Evolutionary conservation across 1,140 invertebrate species (phyloP).

Genomic region (Lordiphosa stackelbergi): DNA sequence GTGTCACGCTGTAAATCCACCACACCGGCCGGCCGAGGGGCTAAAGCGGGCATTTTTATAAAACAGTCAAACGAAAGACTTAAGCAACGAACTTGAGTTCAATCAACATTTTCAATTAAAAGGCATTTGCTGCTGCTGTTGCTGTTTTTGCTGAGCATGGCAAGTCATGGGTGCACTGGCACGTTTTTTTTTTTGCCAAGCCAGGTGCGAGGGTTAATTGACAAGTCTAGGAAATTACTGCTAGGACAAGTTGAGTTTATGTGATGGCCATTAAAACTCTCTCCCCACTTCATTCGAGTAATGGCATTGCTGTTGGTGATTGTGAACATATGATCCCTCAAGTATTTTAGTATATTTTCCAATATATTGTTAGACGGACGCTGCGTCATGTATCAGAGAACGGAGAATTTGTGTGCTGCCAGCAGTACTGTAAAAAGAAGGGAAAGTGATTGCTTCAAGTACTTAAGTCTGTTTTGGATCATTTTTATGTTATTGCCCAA

Average conservation of each 20-base stretch:
- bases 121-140: constrained; percentile 37
- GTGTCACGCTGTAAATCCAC: constrained; percentile 66
- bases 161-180: constrained; percentile 63
- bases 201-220: constrained; percentile 43
- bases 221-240: constrained; percentile 21
- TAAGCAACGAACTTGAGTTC: constrained; percentile 72
- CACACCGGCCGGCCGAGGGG: constrained; percentile 9
- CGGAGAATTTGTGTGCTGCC: no score
- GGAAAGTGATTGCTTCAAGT: no score
- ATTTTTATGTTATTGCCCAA: no score
- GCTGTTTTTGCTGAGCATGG: constrained; percentile 25
- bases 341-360: no score
- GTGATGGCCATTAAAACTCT: neutral
- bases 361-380: no score
- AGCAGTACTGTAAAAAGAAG: no score
- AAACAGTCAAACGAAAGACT: constrained; percentile 67
- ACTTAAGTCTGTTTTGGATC: no score
- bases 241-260: constrained; percentile 2
- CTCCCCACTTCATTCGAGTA: no score
- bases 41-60: constrained; percentile 9
- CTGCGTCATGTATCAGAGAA: no score
- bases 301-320: no score
- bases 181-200: constrained; percentile 62
- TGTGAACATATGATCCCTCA: no score
- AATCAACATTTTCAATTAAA: constrained; percentile 75